Conservation (phyloP, 2,888 invertebrate species). For the Coenonympha arcania region DNA sequence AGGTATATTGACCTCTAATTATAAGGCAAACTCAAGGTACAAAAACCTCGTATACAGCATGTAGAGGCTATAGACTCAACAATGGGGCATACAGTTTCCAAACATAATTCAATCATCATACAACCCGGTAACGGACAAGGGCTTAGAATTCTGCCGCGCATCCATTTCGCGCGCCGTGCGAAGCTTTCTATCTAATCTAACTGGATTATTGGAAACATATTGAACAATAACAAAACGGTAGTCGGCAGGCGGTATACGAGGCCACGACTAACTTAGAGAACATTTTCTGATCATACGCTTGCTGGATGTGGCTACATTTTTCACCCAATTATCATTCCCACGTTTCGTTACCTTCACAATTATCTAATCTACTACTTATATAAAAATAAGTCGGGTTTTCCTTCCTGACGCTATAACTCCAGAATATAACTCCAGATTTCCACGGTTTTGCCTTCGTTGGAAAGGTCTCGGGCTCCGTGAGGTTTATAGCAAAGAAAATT, state of each 20-base stretch:
- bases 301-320: conserved; percentile 35
- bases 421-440: too few relatives aligned
- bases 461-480: too few relatives aligned
- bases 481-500: too few relatives aligned
- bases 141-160: conserved; percentile 38
- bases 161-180: conserved; percentile 42
- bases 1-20: too few relatives aligned
- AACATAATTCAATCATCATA: conserved; percentile 3
- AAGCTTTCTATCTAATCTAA: conserved; percentile 62
- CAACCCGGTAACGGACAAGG: conserved; percentile 26
- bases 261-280: conserved; percentile 50
- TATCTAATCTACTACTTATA: too few relatives aligned
- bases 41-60: too few relatives aligned
- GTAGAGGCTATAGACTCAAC: neutral
- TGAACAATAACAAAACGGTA: conserved; percentile 70
- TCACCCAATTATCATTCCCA: too few relatives aligned
- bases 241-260: conserved; percentile 36
- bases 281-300: conserved; percentile 27
- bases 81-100: neutral
- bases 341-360: too few relatives aligned
- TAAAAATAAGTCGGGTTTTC: too few relatives aligned
- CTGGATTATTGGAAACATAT: conserved; percentile 71
- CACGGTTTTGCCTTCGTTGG: too few relatives aligned
- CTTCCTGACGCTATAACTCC: too few relatives aligned
- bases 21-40: too few relatives aligned